Conservation (phyloP, 2,797 vertebrate genomes). For the Saxicola maurus region DNA sequence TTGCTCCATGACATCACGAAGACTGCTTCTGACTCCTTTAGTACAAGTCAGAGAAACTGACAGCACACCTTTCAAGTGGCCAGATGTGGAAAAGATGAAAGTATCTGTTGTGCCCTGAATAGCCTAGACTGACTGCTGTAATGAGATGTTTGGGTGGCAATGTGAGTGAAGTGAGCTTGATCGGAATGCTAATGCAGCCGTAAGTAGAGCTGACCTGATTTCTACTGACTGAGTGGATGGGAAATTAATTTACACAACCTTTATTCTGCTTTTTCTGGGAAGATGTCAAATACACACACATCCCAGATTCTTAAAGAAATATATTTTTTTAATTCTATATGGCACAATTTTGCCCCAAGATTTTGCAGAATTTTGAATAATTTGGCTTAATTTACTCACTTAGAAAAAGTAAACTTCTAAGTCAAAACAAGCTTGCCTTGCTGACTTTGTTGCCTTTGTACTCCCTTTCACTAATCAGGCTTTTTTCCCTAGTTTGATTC, state of each 20-base stretch:
- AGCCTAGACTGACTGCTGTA: not conserved
- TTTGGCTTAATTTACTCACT: not conserved
- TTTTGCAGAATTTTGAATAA: not conserved
- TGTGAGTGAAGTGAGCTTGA: conserved; percentile 21
- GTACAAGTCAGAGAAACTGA: not conserved
- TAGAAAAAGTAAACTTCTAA: not conserved
- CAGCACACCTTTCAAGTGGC: not conserved
- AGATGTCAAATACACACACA: not conserved
- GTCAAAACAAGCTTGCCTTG: not conserved
- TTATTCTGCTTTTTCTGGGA: not conserved
- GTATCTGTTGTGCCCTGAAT: not conserved
- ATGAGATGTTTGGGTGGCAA: conserved; percentile 28
- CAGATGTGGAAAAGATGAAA: not conserved
- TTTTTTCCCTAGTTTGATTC: not conserved
- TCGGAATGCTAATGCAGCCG: conserved; percentile 2
- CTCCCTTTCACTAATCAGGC: not conserved
- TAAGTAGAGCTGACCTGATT: conserved; percentile 37
- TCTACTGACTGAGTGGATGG: not conserved
- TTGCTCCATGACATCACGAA: not conserved
- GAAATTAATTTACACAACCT: not conserved
- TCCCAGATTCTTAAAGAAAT: not conserved
- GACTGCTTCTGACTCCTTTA: not conserved
- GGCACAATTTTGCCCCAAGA: not conserved
- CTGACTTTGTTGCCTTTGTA: not conserved
- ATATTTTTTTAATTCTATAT: not conserved